These are phyloP conservation scores for Cephus runcator DNA, from an alignment of 2,888 invertebrate species.

Conservation along the genomic window DNA sequence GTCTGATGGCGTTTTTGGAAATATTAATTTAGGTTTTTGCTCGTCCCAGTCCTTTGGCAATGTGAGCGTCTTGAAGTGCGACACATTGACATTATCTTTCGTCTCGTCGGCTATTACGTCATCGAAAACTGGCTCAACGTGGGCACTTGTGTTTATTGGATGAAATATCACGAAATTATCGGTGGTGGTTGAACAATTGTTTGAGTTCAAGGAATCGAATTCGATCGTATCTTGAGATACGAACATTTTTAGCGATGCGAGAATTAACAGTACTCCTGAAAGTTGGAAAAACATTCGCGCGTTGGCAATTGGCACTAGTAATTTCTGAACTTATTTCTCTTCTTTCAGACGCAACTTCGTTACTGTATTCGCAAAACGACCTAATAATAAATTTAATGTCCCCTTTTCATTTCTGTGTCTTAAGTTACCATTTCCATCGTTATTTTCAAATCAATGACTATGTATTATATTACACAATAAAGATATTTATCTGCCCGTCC, in stretches of 20 bases:
- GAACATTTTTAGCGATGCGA: conserved; percentile 30
- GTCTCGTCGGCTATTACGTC: conserved; percentile 23
- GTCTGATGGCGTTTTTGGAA: conserved; percentile 50
- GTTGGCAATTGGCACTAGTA: background rate
- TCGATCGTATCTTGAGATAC: conserved; percentile 27
- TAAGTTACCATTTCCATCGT: background rate
- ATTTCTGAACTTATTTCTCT: background rate
- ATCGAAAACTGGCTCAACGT: conserved; percentile 17
- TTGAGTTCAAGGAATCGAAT: conserved; percentile 25
- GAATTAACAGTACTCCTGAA: conserved; percentile 30
- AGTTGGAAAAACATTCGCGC: conserved; percentile 8
- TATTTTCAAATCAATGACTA: background rate
- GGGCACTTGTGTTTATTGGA: conserved; percentile 27
- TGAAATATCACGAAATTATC: conserved; percentile 42
- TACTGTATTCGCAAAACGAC: background rate
- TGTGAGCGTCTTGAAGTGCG: conserved; percentile 47
- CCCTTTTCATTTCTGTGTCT: background rate
- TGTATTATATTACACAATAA: no score
- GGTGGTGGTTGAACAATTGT: conserved; percentile 42
- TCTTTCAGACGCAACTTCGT: background rate
- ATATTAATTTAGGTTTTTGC: conserved; percentile 45
- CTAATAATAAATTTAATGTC: background rate
- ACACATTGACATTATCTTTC: conserved; percentile 42
- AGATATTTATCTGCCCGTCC: no score
- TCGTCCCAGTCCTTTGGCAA: conserved; percentile 47